These are phyloP conservation scores for Merodon equestris DNA, from an alignment of 2,888 invertebrate genomes.

Conservation along the genomic window DNA sequence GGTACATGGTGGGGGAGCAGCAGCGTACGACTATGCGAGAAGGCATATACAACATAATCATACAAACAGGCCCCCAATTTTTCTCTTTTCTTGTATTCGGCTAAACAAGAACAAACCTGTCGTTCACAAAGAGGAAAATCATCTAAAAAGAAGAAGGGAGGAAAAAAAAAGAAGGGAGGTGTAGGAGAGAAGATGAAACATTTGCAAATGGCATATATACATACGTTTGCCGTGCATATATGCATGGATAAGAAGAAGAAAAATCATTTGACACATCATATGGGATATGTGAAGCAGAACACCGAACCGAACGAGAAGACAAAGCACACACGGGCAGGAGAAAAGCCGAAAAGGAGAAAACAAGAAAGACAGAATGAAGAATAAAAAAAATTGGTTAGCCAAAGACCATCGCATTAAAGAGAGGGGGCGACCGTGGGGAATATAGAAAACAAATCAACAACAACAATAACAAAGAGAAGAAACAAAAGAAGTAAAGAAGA, in stretches of 20 bases:
- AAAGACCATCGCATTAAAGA: no score
- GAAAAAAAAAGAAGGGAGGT: conserved; percentile 11
- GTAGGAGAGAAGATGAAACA: conserved; percentile 45
- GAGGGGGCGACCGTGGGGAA: conserved; percentile 13
- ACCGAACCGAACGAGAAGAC: background rate
- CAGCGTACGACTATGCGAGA: background rate
- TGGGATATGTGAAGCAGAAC: conserved; percentile 66
- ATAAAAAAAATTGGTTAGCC: no score
- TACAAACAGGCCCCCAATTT: conserved; percentile 2
- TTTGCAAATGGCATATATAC: background rate
- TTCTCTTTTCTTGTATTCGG: conserved; percentile 8
- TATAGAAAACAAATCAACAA: conserved; percentile 52
- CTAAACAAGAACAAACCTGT: conserved; percentile 66
- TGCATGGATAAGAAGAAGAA: conserved; percentile 39
- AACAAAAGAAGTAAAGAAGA: conserved; percentile 54
- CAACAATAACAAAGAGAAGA: conserved; percentile 28
- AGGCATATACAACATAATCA: conserved; percentile 4
- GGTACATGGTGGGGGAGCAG: no score
- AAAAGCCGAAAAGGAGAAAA: no score
- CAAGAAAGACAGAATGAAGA: no score
- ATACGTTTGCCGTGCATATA: background rate
- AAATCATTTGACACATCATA: conserved; percentile 65
- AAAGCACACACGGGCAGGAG: no score
- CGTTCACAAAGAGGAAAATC: conserved; percentile 53
- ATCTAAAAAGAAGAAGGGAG: conserved; percentile 7